Evolutionary conservation across 2,797 vertebrate species (phyloP).

Genomic region (Jordanella pulchra): DNA sequence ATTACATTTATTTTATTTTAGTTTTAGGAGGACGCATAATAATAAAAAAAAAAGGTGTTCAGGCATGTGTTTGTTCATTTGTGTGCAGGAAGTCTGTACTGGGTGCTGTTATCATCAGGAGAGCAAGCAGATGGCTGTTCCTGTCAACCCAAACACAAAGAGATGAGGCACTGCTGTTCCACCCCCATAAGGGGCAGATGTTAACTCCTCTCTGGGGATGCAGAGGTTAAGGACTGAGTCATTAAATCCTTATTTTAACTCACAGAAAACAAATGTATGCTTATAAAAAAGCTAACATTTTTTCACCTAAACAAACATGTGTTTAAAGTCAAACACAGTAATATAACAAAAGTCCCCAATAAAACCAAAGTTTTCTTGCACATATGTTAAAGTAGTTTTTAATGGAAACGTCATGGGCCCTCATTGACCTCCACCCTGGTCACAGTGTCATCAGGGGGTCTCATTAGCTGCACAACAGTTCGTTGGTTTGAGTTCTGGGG

Average conservation of each 20-base stretch:
- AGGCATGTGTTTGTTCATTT: conserved; percentile 12
- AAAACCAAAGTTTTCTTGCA: background rate
- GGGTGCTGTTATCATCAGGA: conserved; percentile 55
- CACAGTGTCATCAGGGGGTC: conserved; percentile 21
- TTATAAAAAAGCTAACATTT: conserved; percentile 8
- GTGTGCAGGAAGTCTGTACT: conserved; percentile 48
- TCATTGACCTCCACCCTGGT: conserved; percentile 23
- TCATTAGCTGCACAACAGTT: conserved; percentile 40
- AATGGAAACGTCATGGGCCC: conserved; percentile 19
- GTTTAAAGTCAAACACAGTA: background rate
- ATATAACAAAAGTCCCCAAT: background rate
- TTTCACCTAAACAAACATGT: background rate
- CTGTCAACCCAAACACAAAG: conserved; percentile 73
- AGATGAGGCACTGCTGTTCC: conserved; percentile 59
- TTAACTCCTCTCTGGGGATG: conserved; percentile 68
- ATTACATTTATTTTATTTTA: background rate
- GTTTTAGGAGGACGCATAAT: background rate
- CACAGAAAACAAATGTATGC: conserved; percentile 4
- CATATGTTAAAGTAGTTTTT: conserved; percentile 2
- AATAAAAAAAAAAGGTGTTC: background rate
- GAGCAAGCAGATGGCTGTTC: conserved; percentile 71
- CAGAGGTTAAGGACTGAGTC: conserved; percentile 48
- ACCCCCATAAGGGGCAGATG: conserved; percentile 71
- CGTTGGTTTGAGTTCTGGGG: conserved; percentile 18
- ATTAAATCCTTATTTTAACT: conserved; percentile 23